A percentile compares a stretch with the other conserved stretches of the same genome.
Evolutionary conservation across 2,888 invertebrate genomes (phyloP).

Genomic region (Drosophila mettleri): DNA sequence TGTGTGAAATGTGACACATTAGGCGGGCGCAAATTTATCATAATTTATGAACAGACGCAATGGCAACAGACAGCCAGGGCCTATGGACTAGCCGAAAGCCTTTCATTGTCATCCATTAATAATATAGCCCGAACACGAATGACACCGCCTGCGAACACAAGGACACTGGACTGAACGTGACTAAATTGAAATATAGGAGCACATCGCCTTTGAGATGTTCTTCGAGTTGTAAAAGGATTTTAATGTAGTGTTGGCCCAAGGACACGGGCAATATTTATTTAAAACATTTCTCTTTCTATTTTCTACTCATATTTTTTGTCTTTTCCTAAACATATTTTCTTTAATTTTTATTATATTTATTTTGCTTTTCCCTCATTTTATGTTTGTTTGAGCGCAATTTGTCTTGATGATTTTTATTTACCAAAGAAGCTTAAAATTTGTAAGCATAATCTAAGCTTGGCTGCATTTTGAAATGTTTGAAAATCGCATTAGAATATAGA

Average conservation of each 20-base stretch:
- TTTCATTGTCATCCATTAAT: conserved; percentile 61
- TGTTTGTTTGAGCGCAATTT: background rate
- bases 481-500: background rate
- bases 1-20: conserved; percentile 59
- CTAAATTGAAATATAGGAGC: background rate
- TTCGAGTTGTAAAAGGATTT: background rate
- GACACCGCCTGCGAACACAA: conserved; percentile 20
- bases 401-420: background rate
- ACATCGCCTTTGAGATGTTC: background rate
- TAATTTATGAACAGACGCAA: conserved; percentile 56
- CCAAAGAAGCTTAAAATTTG: conserved; percentile 1
- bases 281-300: background rate
- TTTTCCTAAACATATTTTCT: background rate
- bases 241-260: background rate
- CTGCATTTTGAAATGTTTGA: background rate
- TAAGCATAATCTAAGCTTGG: background rate
- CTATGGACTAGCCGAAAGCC: conserved; percentile 32
- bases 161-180: background rate
- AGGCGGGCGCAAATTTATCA: conserved; percentile 53
- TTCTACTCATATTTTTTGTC: background rate
- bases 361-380: background rate
- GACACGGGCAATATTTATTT: background rate
- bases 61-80: conserved; percentile 21
- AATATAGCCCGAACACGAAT: conserved; percentile 37
- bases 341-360: background rate